Conservation (phyloP, 1,140 invertebrate genomes). For the Conus ventricosus region DNA sequence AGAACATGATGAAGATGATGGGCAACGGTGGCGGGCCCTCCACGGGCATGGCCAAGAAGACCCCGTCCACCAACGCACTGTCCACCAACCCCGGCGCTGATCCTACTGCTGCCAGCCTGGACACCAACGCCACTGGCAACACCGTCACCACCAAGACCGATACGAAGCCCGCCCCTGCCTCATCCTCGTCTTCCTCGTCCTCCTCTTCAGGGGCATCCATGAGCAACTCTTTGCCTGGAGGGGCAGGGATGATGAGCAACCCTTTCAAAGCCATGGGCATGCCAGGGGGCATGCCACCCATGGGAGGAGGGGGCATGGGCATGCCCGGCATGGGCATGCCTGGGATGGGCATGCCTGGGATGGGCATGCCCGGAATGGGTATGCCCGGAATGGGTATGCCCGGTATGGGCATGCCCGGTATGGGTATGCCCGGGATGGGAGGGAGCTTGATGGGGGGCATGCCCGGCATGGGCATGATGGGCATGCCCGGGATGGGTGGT, state of each 20-base stretch:
- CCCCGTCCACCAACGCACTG: background rate
- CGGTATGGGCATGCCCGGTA: background rate
- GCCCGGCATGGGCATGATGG: conserved; percentile 3
- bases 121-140: background rate
- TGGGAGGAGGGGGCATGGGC: too few species aligned
- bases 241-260: background rate
- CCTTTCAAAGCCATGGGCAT: background rate
- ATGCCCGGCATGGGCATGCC: background rate
- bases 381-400: background rate
- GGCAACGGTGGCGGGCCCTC: too few species aligned
- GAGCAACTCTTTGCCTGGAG: background rate
- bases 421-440: background rate
- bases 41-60: too few species aligned
- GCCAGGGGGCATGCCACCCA: background rate
- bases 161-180: too few species aligned
- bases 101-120: background rate
- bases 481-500: background rate
- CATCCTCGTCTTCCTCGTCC: too few species aligned
- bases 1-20: background rate
- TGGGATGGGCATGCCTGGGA: background rate
- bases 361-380: background rate
- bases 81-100: background rate
- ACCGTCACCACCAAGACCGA: background rate
- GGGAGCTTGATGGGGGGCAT: too few species aligned
- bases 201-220: too few species aligned